phyloP scores from a whole-genome alignment of 2,113 vertebrate genomes.

The Salvelinus alpinus region DNA sequence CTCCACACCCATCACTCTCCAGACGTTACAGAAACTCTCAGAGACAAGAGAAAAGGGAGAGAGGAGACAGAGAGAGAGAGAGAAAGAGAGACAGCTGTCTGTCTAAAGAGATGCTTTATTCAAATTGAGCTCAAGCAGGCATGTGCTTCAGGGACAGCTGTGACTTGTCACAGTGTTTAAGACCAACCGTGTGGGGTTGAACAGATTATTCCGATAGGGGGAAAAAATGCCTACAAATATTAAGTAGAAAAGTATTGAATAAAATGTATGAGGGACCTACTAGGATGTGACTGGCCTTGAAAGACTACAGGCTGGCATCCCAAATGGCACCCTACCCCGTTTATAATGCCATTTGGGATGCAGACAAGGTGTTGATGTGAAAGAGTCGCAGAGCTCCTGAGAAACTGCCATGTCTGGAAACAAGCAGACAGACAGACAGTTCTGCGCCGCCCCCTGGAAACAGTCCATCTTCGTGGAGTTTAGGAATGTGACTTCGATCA shows the following conservation, averaged over 20 bases:
- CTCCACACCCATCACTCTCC: too few relatives aligned
- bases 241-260: constrained; percentile 3
- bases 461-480: constrained; percentile 13
- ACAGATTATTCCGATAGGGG: constrained; percentile 31
- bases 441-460: constrained; percentile 38
- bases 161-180: constrained; percentile 52
- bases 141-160: background rate
- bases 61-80: constrained; percentile 4
- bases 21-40: constrained; percentile 28
- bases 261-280: background rate
- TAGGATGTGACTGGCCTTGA: constrained; percentile 45
- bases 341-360: background rate
- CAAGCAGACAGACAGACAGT: constrained; percentile 50
- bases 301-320: background rate
- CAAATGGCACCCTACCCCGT: too few relatives aligned
- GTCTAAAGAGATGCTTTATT: background rate
- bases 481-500: constrained; percentile 51
- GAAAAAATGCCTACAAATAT: constrained; percentile 25
- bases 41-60: constrained; percentile 23
- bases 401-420: constrained; percentile 40
- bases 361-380: constrained; percentile 38
- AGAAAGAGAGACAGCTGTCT: constrained; percentile 2
- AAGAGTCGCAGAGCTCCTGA: constrained; percentile 44
- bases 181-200: constrained; percentile 26
- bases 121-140: too few relatives aligned